A percentile compares a stretch with the other conserved stretches of the same genome.
These are phyloP conservation scores for Diploptera punctata DNA, from an alignment of 2,888 invertebrate species.

Conservation along the genomic window DNA sequence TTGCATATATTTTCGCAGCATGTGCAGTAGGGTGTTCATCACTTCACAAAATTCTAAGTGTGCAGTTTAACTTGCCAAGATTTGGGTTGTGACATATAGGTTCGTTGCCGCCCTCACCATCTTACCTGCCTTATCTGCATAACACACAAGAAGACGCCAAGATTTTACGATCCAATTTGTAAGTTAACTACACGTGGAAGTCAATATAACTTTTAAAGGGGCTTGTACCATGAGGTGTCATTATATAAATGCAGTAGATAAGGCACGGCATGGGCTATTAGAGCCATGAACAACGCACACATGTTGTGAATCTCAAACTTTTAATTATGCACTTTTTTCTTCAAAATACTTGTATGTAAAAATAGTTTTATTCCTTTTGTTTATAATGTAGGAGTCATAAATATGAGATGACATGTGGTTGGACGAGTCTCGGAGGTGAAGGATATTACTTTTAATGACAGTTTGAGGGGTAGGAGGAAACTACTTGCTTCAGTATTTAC, in stretches of 20 bases:
- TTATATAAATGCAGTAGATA: neutral
- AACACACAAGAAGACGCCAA: neutral
- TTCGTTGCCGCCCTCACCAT: neutral
- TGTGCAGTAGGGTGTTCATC: too few species aligned
- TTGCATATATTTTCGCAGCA: too few species aligned
- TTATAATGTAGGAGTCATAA: too few species aligned
- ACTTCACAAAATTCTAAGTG: neutral
- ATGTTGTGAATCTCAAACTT: too few species aligned
- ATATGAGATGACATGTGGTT: too few species aligned
- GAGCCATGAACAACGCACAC: neutral
- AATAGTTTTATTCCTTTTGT: too few species aligned
- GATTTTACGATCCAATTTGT: neutral
- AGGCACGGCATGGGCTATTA: neutral
- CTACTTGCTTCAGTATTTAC: too few species aligned
- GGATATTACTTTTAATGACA: too few species aligned
- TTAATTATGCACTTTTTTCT: too few species aligned
- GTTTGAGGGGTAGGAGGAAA: too few species aligned
- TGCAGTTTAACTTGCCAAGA: neutral
- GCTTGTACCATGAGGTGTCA: neutral
- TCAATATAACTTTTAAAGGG: conserved; percentile 9
- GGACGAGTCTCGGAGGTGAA: too few species aligned
- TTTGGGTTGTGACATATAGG: neutral
- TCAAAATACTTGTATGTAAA: too few species aligned
- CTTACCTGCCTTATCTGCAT: neutral
- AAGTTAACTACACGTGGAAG: neutral